These are phyloP conservation scores for Sorex fumeus DNA, from an alignment of 2,113 vertebrate species.

Conservation along the genomic window DNA sequence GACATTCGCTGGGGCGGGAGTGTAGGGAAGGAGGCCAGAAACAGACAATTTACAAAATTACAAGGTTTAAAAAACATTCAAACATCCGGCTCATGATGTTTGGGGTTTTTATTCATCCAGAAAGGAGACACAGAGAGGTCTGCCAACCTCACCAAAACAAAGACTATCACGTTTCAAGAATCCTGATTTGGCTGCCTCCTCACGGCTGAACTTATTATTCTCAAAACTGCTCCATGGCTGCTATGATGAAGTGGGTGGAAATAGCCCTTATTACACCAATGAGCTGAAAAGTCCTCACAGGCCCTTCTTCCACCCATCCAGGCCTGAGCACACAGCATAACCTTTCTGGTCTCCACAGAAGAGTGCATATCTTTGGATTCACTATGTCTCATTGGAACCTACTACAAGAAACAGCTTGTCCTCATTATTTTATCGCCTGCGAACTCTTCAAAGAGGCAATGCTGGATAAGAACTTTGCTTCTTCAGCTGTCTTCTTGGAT, in stretches of 20 bases:
- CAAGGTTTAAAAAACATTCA: constrained; percentile 73
- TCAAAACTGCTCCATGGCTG: background rate
- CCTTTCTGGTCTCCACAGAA: background rate
- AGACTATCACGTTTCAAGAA: constrained; percentile 38
- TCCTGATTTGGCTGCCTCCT: constrained; percentile 41
- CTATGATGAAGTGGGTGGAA: background rate
- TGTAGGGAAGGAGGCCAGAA: constrained; percentile 57
- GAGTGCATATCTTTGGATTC: no score
- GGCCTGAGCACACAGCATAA: background rate
- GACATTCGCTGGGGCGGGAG: constrained; percentile 27
- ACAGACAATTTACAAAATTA: constrained; percentile 77
- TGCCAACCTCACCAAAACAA: constrained; percentile 69
- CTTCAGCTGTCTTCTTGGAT: background rate
- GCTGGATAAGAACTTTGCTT: background rate
- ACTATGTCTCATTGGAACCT: background rate
- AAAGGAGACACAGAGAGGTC: constrained; percentile 48
- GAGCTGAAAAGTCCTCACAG: background rate
- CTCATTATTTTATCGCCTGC: background rate
- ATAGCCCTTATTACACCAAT: accelerated
- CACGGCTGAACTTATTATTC: constrained; percentile 11
- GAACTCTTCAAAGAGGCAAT: background rate
- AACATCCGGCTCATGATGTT: constrained; percentile 73
- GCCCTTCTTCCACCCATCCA: background rate
- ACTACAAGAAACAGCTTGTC: background rate
- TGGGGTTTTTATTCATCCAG: constrained; percentile 69